phyloP scores from a whole-genome alignment of 2,113 vertebrate species.

The Entosphenus tridentatus region DNA sequence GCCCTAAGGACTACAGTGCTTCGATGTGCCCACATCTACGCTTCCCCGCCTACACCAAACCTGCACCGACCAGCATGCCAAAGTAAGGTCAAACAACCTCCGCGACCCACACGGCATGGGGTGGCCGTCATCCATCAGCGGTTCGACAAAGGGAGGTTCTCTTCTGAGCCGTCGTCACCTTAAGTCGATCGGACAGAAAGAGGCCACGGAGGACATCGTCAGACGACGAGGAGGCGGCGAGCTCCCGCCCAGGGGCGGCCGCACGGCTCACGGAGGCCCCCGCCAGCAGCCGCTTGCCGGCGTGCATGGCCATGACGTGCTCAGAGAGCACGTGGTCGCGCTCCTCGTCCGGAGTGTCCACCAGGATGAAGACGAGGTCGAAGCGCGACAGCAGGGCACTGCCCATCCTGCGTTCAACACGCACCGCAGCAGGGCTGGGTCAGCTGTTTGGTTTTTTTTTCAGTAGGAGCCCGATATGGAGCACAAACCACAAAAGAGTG shows the following conservation, averaged over 20 bases:
- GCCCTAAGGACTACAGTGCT: no score
- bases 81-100: no score
- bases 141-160: no score
- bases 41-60: no score
- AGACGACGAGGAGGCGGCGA: not conserved
- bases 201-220: not conserved
- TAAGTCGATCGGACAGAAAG: not conserved
- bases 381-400: conserved; percentile 79
- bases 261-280: conserved; percentile 25
- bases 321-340: conserved; percentile 74
- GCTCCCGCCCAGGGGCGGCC: not conserved
- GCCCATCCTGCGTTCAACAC: conserved; percentile 42
- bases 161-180: not conserved
- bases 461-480: no score
- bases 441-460: no score
- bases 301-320: conserved; percentile 65
- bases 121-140: no score
- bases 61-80: no score
- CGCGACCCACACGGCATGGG: no score
- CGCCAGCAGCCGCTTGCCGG: conserved; percentile 27
- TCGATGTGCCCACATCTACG: no score
- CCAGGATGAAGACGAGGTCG: conserved; percentile 77
- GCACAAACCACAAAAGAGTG: no score
- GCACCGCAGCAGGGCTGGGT: no score
- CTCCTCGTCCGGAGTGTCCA: conserved; percentile 79